A percentile compares a stretch with the other conserved stretches of the same genome.
Conservation (phyloP, 2,888 invertebrate genomes). For the Philereme vetulata region DNA sequence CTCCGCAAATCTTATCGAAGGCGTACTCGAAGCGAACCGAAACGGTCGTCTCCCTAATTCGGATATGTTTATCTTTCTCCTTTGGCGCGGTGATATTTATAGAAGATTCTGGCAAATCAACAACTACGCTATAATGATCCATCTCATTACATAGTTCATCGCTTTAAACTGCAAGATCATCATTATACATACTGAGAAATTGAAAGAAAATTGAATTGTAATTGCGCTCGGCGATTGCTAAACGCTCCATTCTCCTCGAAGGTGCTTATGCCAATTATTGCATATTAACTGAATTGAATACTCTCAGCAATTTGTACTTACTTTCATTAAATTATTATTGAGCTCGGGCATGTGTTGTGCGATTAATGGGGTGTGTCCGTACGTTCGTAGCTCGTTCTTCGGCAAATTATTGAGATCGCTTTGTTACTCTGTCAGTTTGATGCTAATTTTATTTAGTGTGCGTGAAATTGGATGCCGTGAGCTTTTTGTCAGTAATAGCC, state of each 20-base stretch:
- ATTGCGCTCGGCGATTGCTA: slow-evolving; percentile 69
- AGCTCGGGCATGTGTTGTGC: slow-evolving; percentile 54
- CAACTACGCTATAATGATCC: slow-evolving; percentile 57
- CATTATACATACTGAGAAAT: slow-evolving; percentile 59
- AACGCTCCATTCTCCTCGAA: slow-evolving; percentile 62
- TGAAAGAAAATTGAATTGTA: slow-evolving; percentile 75
- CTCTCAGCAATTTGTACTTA: slow-evolving; percentile 54
- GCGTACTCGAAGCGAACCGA: slow-evolving; percentile 44
- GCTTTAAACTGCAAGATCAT: slow-evolving; percentile 42
- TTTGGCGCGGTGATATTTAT: slow-evolving; percentile 35
- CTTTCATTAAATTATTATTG: slow-evolving; percentile 64
- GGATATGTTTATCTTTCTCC: slow-evolving; percentile 60
- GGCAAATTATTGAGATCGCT: slow-evolving; percentile 77
- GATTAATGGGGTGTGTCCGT: slow-evolving; percentile 64
- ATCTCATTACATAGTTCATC: slow-evolving; percentile 48
- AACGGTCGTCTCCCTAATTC: slow-evolving; percentile 57
- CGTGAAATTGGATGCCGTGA: slow-evolving; percentile 75
- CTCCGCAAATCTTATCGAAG: slow-evolving; percentile 66
- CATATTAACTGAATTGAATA: slow-evolving; percentile 74
- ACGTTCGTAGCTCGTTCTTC: slow-evolving; percentile 67
- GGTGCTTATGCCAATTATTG: slow-evolving; percentile 56
- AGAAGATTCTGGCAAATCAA: slow-evolving; percentile 41
- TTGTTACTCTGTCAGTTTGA: slow-evolving; percentile 73
- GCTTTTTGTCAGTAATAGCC: slow-evolving; percentile 58
- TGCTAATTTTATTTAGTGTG: slow-evolving; percentile 81